Percentiles rank a stretch among this genome's conserved stretches.
Evolutionary conservation across 2,797 vertebrate genomes (phyloP).

Genomic region (Nannoperca obscura): DNA sequence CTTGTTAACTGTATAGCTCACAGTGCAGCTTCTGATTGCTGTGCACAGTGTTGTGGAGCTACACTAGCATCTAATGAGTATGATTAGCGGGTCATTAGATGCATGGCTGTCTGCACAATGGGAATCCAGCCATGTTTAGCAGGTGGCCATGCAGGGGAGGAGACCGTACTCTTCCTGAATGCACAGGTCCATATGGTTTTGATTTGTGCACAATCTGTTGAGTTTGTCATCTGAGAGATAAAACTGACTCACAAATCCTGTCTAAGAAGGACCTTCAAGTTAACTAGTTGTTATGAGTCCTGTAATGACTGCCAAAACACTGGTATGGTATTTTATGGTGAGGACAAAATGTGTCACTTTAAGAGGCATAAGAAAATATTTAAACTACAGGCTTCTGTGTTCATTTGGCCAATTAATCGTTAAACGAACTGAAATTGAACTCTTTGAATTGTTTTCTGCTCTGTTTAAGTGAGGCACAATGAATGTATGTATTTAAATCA

Average conservation of each 20-base stretch:
- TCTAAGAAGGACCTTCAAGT: constrained; percentile 10
- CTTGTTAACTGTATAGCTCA: constrained; percentile 31
- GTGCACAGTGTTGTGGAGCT: constrained; percentile 49
- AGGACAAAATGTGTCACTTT: neutral
- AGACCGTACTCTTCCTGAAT: constrained; percentile 79
- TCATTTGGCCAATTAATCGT: neutral
- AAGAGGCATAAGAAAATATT: constrained; percentile 1
- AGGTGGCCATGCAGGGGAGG: constrained; percentile 82
- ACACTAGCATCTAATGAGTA: constrained; percentile 76
- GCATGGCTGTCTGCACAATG: constrained; percentile 77
- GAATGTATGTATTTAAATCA: neutral
- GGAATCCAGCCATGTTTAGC: constrained; percentile 83
- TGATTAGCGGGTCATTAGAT: constrained; percentile 81
- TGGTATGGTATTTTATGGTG: neutral
- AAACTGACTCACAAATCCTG: constrained; percentile 45
- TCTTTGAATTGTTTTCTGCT: neutral
- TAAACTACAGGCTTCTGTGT: neutral
- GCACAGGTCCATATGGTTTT: constrained; percentile 82
- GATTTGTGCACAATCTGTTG: constrained; percentile 77
- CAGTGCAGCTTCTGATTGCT: constrained; percentile 38
- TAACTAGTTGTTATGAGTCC: neutral
- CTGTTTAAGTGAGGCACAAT: neutral
- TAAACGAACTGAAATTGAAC: neutral
- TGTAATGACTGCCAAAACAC: constrained; percentile 2
- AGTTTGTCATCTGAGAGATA: constrained; percentile 36